Evolutionary conservation across 2,888 invertebrate species (phyloP).

Genomic region (Elegia similella): DNA sequence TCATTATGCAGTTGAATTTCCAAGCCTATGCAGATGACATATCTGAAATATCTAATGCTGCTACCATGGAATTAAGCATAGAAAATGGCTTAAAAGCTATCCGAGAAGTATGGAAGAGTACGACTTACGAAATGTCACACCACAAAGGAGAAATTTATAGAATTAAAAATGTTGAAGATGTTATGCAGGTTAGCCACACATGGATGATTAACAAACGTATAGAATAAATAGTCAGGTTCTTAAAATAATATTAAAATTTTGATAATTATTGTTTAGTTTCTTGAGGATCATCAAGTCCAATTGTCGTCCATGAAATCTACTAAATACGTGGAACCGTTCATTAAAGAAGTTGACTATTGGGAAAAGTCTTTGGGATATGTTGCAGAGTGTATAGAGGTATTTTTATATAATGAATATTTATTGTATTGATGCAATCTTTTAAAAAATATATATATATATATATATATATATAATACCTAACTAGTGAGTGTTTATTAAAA

Average conservation of each 20-base stretch:
- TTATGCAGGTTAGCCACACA: conserved; percentile 79
- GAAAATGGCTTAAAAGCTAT: conserved; percentile 90
- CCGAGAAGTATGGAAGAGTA: conserved; percentile 85
- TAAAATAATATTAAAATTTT: not conserved
- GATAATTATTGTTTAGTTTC: conserved; percentile 49
- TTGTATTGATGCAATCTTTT: no score
- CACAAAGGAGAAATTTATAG: conserved; percentile 86
- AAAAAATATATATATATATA: no score
- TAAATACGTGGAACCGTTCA: conserved; percentile 92
- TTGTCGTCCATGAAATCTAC: conserved; percentile 94
- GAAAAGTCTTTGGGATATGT: conserved; percentile 91
- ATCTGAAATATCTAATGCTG: conserved; percentile 91
- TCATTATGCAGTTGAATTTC: conserved; percentile 90
- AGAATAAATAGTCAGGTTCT: not conserved
- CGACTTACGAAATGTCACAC: conserved; percentile 86
- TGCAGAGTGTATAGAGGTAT: conserved; percentile 89
- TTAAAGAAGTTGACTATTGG: conserved; percentile 92
- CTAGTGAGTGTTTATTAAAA: not conserved
- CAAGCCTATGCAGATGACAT: conserved; percentile 92
- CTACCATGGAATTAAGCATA: conserved; percentile 93
- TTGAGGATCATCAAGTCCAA: conserved; percentile 93
- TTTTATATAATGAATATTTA: not conserved
- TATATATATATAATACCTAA: no score
- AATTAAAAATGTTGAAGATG: conserved; percentile 89
- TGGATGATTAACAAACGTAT: not conserved